phyloP scores from a whole-genome alignment of 2,113 vertebrate genomes.

The Aegithalos caudatus region DNA sequence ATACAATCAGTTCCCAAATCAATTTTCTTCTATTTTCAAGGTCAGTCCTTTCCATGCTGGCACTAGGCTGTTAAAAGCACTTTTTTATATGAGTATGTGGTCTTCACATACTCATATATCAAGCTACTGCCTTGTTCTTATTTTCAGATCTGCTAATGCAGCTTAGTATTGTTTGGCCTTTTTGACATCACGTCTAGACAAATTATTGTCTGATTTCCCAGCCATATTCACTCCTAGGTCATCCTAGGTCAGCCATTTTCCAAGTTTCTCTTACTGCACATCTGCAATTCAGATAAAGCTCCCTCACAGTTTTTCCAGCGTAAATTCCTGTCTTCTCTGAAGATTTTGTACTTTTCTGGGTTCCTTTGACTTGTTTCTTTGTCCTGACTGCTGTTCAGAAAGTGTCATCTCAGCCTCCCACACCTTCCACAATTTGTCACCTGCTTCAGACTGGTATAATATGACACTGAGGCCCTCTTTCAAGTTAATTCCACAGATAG shows the following conservation, averaged over 20 bases:
- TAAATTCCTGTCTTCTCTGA: neutral
- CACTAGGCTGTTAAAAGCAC: conserved; percentile 28
- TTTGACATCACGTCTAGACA: conserved; percentile 43
- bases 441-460: neutral
- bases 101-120: neutral
- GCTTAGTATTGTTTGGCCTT: conserved; percentile 22
- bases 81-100: neutral
- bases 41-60: neutral
- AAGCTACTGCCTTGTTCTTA: neutral
- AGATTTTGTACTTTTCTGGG: neutral
- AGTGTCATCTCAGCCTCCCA: neutral
- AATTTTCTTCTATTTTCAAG: conserved; percentile 35
- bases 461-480: neutral
- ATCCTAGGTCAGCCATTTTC: neutral
- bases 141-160: conserved; percentile 18
- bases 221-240: neutral
- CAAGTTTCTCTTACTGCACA: neutral
- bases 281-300: neutral
- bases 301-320: neutral
- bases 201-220: conserved; percentile 26
- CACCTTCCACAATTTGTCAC: neutral
- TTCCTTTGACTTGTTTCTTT: conserved; percentile 1
- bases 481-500: neutral
- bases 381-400: neutral
- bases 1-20: neutral